Conservation (phyloP, 1,140 invertebrate species). For the Penaeus japonicus region DNA sequence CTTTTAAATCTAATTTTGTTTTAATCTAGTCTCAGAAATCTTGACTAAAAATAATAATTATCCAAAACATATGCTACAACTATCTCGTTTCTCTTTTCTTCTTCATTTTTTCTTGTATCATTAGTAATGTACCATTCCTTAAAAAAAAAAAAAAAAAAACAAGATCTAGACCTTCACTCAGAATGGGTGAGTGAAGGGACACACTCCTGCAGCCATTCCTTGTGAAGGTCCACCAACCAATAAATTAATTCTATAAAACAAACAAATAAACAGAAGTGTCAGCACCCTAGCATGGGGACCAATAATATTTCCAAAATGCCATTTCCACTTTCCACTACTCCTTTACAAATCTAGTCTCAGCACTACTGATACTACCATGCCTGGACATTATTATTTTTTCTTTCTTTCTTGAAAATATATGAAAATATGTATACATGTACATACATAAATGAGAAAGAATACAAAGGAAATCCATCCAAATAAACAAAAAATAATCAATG, state of each 20-base stretch:
- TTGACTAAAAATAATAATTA: no score
- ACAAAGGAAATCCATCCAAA: no score
- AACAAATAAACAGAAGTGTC: neutral
- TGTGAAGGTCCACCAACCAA: neutral
- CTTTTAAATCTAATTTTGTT: neutral
- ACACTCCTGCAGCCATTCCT: neutral
- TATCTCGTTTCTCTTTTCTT: no score
- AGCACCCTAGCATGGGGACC: slow-evolving; percentile 12
- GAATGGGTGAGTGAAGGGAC: neutral
- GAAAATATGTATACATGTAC: no score
- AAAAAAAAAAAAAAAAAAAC: neutral
- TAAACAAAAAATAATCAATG: no score
- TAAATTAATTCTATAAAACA: neutral
- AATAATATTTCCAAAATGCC: slow-evolving; percentile 31
- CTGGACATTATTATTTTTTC: neutral
- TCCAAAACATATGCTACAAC: no score
- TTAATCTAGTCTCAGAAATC: no score
- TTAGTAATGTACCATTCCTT: no score
- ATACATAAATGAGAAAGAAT: no score
- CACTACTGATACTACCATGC: slow-evolving; percentile 50
- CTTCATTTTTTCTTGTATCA: no score
- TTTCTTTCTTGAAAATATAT: no score
- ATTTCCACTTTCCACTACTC: slow-evolving; percentile 35
- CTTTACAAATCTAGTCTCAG: slow-evolving; percentile 34
- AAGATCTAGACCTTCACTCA: neutral